A percentile compares a stretch with the other conserved stretches of the same genome.
Evolutionary conservation across 2,113 vertebrate species (phyloP).

Genomic region (Micromys minutus): DNA sequence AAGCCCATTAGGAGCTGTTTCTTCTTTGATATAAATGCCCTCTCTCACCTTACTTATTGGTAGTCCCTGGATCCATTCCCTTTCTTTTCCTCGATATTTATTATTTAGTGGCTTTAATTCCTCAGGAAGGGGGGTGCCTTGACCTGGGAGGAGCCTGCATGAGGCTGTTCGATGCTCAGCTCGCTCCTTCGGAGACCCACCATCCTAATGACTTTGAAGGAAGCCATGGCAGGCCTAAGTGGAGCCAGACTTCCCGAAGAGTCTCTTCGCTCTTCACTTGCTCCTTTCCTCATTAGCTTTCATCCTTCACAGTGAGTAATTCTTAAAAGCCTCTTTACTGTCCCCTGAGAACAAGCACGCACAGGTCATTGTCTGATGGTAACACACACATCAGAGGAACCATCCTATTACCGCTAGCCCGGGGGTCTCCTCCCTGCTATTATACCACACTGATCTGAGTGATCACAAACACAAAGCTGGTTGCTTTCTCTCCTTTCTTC

Average conservation of each 20-base stretch:
- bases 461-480: constrained; percentile 83
- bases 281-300: constrained; percentile 85
- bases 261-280: constrained; percentile 66
- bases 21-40: not conserved
- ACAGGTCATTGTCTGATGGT: constrained; percentile 83
- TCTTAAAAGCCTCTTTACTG: constrained; percentile 85
- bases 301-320: constrained; percentile 79
- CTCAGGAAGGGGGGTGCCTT: not conserved
- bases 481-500: constrained; percentile 40
- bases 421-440: constrained; percentile 84
- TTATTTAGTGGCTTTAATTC: constrained; percentile 12
- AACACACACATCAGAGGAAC: constrained; percentile 83
- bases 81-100: not conserved
- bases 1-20: not conserved
- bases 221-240: constrained; percentile 32
- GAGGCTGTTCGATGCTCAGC: rapidly evolving
- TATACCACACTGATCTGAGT: constrained; percentile 82
- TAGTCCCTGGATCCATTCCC: not conserved
- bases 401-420: constrained; percentile 82
- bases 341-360: constrained; percentile 82
- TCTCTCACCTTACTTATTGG: not conserved
- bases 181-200: rapidly evolving
- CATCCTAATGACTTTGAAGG: constrained; percentile 31
- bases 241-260: constrained; percentile 63
- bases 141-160: not conserved